Evolutionary conservation across 2,797 vertebrate genomes (phyloP).

Genomic region (Sebastes minor): DNA sequence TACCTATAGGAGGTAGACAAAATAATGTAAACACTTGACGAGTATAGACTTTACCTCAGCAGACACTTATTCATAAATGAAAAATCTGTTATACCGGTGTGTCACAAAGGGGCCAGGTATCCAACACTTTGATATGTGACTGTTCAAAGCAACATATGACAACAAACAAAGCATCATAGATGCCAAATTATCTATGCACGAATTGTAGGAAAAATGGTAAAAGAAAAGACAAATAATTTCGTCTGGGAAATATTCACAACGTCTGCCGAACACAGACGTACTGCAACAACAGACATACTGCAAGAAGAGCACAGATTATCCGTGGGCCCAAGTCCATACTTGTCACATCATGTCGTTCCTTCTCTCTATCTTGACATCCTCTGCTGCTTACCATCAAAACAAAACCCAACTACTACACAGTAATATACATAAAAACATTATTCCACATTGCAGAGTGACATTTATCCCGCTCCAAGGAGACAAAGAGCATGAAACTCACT

Average conservation of each 20-base stretch:
- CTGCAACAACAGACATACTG: not conserved
- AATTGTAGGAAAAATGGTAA: not conserved
- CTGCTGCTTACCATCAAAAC: not conserved
- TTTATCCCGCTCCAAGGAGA: not conserved
- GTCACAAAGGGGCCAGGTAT: not conserved
- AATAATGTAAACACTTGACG: not conserved
- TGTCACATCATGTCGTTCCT: not conserved
- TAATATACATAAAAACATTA: not conserved
- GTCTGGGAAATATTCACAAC: not conserved
- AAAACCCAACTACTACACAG: not conserved
- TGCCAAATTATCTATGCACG: not conserved
- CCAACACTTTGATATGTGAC: not conserved
- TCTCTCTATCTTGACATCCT: not conserved
- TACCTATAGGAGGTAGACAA: not conserved
- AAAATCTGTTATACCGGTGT: not conserved
- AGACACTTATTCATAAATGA: not conserved
- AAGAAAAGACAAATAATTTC: not conserved
- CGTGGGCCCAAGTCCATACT: not conserved
- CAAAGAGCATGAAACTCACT: not conserved
- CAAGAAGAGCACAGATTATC: not conserved
- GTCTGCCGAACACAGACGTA: not conserved
- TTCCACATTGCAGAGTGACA: not conserved
- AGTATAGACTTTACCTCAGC: not conserved
- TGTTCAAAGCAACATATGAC: not conserved
- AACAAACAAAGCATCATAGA: not conserved